Evolutionary conservation across 2,888 invertebrate species (phyloP).

Genomic region (Eudemis profundana): DNA sequence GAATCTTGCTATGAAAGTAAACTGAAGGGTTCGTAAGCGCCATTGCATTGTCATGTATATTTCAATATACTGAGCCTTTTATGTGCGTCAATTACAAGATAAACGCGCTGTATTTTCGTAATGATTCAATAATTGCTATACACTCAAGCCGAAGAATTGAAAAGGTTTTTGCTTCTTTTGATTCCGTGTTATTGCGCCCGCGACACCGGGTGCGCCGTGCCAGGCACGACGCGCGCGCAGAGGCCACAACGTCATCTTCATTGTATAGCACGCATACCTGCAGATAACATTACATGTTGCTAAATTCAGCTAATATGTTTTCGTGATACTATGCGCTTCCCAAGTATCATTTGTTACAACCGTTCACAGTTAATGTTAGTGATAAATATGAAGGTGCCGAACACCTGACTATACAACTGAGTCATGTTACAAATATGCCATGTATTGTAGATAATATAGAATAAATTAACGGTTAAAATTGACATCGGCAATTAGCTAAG

Average conservation of each 20-base stretch:
- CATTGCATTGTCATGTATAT: too few relatives aligned
- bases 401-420: constrained; percentile 18
- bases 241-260: constrained; percentile 30
- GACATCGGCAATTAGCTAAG: background rate
- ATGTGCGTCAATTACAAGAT: background rate
- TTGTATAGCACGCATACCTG: constrained; percentile 8
- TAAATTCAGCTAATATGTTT: constrained; percentile 24
- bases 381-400: background rate
- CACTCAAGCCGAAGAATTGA: background rate
- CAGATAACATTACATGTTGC: constrained; percentile 7
- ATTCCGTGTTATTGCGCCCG: constrained; percentile 31
- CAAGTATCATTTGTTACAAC: background rate
- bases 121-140: background rate
- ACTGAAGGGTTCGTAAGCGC: too few relatives aligned
- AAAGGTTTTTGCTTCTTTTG: constrained; percentile 33
- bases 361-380: constrained; percentile 2
- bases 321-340: constrained; percentile 28
- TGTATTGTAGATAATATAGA: background rate
- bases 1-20: too few relatives aligned
- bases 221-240: constrained; percentile 50
- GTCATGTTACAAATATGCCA: background rate
- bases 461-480: background rate
- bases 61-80: too few relatives aligned
- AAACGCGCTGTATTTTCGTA: background rate
- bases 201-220: constrained; percentile 49